A percentile compares a stretch with the other conserved stretches of the same genome.
phyloP scores from a whole-genome alignment of 2,888 invertebrate species.

The Heliconius hortense region DNA sequence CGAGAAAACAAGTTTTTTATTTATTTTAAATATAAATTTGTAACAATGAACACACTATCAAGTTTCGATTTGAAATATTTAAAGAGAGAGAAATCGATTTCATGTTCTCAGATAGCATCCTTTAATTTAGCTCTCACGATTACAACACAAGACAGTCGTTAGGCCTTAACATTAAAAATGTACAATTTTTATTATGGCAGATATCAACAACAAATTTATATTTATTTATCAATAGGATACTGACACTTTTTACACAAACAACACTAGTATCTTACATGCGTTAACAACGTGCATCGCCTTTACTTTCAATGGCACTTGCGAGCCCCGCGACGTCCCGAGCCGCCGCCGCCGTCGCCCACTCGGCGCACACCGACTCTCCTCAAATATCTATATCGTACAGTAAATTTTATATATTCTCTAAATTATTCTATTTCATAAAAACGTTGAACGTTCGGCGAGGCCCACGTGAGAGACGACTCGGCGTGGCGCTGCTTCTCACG shows the following conservation, averaged over 20 bases:
- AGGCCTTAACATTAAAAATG: conserved; percentile 75
- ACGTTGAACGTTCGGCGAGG: conserved; percentile 49
- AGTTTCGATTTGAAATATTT: conserved; percentile 45
- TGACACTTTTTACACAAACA: conserved; percentile 73
- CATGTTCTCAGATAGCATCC: conserved; percentile 30
- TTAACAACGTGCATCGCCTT: conserved; percentile 59
- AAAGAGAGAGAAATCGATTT: conserved; percentile 51
- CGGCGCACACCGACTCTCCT: conserved; percentile 47
- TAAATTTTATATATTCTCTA: conserved; percentile 37
- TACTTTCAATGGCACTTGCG: conserved; percentile 64
- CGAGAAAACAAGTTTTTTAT: not conserved
- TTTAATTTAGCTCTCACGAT: conserved; percentile 55
- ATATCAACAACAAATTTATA: conserved; percentile 79
- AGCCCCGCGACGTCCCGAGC: conserved; percentile 44
- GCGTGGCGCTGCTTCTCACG: conserved; percentile 11
- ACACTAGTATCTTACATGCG: conserved; percentile 63
- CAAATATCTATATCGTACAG: conserved; percentile 37
- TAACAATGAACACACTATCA: conserved; percentile 64
- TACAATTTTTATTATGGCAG: conserved; percentile 81
- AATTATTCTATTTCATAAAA: conserved; percentile 62
- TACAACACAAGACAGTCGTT: conserved; percentile 78
- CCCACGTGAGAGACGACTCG: conserved; percentile 1
- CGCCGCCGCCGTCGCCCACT: conserved; percentile 12
- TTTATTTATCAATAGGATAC: conserved; percentile 66
- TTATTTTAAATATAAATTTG: conserved; percentile 7